Percentiles rank a stretch among this genome's conserved stretches.
phyloP scores from a whole-genome alignment of 2,888 invertebrate genomes.

The Penaeus monodon region DNA sequence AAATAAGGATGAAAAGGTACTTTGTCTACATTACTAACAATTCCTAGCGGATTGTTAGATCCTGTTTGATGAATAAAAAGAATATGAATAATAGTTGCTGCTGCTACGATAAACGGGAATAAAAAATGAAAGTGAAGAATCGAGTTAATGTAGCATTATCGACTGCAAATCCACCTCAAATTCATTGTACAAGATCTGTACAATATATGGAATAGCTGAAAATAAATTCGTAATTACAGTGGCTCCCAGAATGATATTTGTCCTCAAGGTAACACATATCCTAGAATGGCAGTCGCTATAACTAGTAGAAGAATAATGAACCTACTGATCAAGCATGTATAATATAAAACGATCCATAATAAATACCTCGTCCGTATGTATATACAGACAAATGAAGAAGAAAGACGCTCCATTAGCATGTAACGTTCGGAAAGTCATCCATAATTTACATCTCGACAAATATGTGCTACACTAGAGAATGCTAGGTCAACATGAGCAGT shows the following conservation, averaged over 20 bases:
- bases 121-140: too few relatives aligned
- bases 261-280: slow-evolving; percentile 83
- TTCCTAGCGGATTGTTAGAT: too few relatives aligned
- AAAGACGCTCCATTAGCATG: slow-evolving; percentile 82
- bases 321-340: slow-evolving; percentile 77
- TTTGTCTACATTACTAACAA: too few relatives aligned
- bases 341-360: slow-evolving; percentile 71
- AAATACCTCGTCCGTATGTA: slow-evolving; percentile 76
- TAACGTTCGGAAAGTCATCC: slow-evolving; percentile 79
- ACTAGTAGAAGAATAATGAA: slow-evolving; percentile 77
- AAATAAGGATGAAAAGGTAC: slow-evolving; percentile 81
- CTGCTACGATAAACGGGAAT: too few relatives aligned
- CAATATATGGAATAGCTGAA: too few relatives aligned
- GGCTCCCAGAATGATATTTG: slow-evolving; percentile 87
- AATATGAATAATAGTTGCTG: too few relatives aligned
- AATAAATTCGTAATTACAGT: too few relatives aligned
- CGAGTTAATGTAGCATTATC: too few relatives aligned
- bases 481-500: too few relatives aligned
- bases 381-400: slow-evolving; percentile 80
- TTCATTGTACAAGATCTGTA: too few relatives aligned
- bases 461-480: slow-evolving; percentile 79
- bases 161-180: too few relatives aligned
- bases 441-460: slow-evolving; percentile 79
- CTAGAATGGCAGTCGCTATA: slow-evolving; percentile 82
- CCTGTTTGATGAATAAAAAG: too few relatives aligned